A percentile compares a stretch with the other conserved stretches of the same genome.
Conservation (phyloP, 2,113 vertebrate genomes). For the Tamias sibiricus region DNA sequence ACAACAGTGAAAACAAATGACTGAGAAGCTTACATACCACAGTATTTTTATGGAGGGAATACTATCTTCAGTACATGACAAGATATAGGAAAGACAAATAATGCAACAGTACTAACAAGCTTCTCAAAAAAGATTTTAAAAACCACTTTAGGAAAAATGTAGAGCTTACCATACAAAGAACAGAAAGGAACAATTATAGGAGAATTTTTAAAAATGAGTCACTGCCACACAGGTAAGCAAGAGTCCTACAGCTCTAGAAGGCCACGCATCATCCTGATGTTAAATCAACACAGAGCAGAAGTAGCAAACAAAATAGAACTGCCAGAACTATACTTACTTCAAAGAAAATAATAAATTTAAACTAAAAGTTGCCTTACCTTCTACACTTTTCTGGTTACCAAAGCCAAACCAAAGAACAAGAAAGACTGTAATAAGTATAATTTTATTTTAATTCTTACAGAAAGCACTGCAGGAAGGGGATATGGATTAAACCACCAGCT, state of each 20-base stretch:
- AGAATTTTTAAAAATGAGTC: constrained; percentile 25
- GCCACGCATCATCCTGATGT: not conserved
- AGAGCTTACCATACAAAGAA: constrained; percentile 9
- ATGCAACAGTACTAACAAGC: constrained; percentile 3
- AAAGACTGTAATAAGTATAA: constrained; percentile 6
- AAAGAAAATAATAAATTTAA: constrained; percentile 57
- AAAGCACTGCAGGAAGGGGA: not conserved
- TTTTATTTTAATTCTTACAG: constrained; percentile 12
- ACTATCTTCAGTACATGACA: constrained; percentile 39
- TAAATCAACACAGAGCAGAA: not conserved
- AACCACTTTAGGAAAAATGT: constrained; percentile 33
- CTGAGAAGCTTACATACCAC: not conserved
- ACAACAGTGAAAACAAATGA: constrained; percentile 33
- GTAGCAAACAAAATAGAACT: constrained; percentile 44
- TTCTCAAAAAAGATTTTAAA: constrained; percentile 30
- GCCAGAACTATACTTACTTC: constrained; percentile 32
- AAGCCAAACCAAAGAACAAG: constrained; percentile 56
- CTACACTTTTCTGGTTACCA: constrained; percentile 11
- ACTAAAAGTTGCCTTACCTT: constrained; percentile 4
- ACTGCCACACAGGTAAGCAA: constrained; percentile 41
- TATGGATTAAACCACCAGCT: not conserved
- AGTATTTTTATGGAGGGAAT: constrained; percentile 28
- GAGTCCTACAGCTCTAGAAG: not conserved
- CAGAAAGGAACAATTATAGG: not conserved
- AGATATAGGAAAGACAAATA: constrained; percentile 21